Evolutionary conservation across 2,113 vertebrate species (phyloP).

Genomic region (Callionymus lyra): DNA sequence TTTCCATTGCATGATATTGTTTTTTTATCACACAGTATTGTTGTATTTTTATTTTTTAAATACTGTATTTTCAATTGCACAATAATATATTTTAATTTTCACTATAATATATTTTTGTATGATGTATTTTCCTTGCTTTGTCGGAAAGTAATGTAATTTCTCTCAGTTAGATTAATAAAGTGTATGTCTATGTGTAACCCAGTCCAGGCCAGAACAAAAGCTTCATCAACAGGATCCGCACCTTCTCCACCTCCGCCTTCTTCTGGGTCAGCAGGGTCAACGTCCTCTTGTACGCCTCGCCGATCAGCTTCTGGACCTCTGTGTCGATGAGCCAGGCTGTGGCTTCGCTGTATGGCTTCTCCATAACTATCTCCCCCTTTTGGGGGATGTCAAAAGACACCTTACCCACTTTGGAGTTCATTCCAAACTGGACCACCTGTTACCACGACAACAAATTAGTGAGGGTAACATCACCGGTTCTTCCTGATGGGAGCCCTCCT

Average conservation of each 20-base stretch:
- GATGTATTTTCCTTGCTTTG: too few relatives aligned
- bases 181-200: too few relatives aligned
- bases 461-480: not conserved
- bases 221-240: too few relatives aligned
- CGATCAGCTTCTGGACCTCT: slow-evolving; percentile 81
- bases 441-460: not conserved
- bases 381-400: slow-evolving; percentile 93
- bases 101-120: too few relatives aligned
- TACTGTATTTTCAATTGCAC: too few relatives aligned
- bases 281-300: slow-evolving; percentile 76
- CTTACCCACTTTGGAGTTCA: slow-evolving; percentile 94
- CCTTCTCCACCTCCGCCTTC: slow-evolving; percentile 90
- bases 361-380: slow-evolving; percentile 90
- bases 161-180: too few relatives aligned
- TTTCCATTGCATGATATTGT: too few relatives aligned
- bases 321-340: slow-evolving; percentile 88
- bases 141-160: too few relatives aligned
- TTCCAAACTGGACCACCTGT: slow-evolving; percentile 96
- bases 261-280: slow-evolving; percentile 73
- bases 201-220: too few relatives aligned
- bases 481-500: slow-evolving; percentile 3
- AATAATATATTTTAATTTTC: too few relatives aligned
- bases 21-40: too few relatives aligned
- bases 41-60: too few relatives aligned
- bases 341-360: slow-evolving; percentile 95